phyloP scores from a whole-genome alignment of 2,113 vertebrate species.

The Hypanus sabinus region DNA sequence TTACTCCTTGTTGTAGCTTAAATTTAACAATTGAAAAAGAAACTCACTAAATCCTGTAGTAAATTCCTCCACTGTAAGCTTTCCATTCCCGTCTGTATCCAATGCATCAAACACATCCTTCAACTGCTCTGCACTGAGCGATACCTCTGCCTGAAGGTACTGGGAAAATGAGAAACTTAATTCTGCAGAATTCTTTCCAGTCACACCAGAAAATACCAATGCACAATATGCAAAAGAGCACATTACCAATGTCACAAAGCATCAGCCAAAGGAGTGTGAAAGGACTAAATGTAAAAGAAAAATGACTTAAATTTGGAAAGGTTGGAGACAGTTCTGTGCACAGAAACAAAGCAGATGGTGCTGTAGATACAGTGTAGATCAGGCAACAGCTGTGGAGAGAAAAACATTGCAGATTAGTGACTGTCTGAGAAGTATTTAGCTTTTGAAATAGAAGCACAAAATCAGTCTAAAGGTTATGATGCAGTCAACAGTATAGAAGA shows the following conservation, averaged over 20 bases:
- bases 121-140: conserved; percentile 75
- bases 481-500: no score
- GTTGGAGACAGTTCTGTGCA: not conserved
- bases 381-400: no score
- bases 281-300: not conserved
- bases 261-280: not conserved
- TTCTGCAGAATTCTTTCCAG: not conserved
- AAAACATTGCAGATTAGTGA: no score
- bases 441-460: no score
- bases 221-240: not conserved
- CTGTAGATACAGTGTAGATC: no score
- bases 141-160: conserved; percentile 64
- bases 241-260: not conserved
- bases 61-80: conserved; percentile 79
- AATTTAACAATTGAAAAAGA: not conserved
- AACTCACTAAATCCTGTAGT: conserved; percentile 79
- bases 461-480: no score
- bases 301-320: not conserved
- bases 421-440: no score
- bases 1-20: not conserved
- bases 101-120: conserved; percentile 80
- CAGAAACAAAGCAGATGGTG: no score
- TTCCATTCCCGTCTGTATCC: conserved; percentile 78
- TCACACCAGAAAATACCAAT: not conserved
- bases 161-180: conserved; percentile 46